Evolutionary conservation across 2,797 vertebrate genomes (phyloP).

Genomic region (Iguana delicatissima): DNA sequence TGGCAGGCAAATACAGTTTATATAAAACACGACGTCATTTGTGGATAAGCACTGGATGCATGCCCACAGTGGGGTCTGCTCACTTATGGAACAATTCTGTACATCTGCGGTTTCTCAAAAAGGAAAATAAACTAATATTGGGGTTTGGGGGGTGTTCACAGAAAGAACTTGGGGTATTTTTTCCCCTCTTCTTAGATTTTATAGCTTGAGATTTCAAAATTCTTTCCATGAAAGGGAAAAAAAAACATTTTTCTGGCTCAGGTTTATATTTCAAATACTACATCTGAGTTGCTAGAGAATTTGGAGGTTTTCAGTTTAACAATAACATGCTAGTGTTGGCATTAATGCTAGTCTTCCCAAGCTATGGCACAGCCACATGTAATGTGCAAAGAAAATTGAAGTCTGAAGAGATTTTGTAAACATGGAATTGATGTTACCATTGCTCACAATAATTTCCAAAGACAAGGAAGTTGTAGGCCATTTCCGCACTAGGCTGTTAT

Average conservation of each 20-base stretch:
- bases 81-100: conserved; percentile 50
- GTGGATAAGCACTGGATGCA: conserved; percentile 53
- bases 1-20: conserved; percentile 59
- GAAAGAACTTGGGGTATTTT: conserved; percentile 66
- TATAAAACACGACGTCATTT: conserved; percentile 54
- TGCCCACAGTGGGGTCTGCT: conserved; percentile 52
- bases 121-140: conserved; percentile 66
- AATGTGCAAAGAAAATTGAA: conserved; percentile 65
- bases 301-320: background rate
- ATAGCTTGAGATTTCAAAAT: conserved; percentile 38
- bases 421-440: conserved; percentile 47
- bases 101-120: conserved; percentile 66
- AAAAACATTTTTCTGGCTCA: background rate
- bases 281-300: conserved; percentile 41
- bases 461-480: too few relatives aligned
- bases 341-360: background rate
- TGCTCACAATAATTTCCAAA: conserved; percentile 38
- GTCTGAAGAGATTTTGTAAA: conserved; percentile 46
- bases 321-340: background rate
- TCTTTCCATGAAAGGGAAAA: conserved; percentile 21
- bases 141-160: conserved; percentile 30
- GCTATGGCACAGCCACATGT: conserved; percentile 15
- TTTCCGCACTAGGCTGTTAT: too few relatives aligned
- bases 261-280: conserved; percentile 33
- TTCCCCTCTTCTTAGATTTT: conserved; percentile 55